Percentiles rank a stretch among this genome's conserved stretches.
Conservation (phyloP, 2,797 vertebrate species). For the Malacoraja senta region DNA sequence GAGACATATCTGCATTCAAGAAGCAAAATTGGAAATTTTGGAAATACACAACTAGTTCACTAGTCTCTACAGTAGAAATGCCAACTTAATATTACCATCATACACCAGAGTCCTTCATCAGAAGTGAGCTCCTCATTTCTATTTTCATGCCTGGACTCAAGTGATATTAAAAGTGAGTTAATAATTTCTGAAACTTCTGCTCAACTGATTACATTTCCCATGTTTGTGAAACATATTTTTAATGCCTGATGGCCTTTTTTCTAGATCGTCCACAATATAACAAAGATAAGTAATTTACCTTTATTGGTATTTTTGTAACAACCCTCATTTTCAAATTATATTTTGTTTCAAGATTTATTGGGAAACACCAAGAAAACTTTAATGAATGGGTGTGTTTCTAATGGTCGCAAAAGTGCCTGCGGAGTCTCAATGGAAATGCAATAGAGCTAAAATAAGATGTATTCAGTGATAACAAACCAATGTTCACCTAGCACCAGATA, state of each 20-base stretch:
- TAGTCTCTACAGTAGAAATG: not conserved
- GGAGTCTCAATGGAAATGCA: conserved; percentile 8
- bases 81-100: not conserved
- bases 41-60: not conserved
- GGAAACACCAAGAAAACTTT: not conserved
- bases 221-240: not conserved
- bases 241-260: not conserved
- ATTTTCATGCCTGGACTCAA: not conserved
- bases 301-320: conserved; percentile 42
- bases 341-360: conserved; percentile 34
- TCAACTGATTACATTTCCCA: not conserved
- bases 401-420: conserved; percentile 15
- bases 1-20: not conserved
- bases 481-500: not conserved
- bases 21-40: not conserved
- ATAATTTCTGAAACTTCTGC: not conserved
- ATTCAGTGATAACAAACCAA: not conserved
- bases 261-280: conserved; percentile 36
- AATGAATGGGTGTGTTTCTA: not conserved
- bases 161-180: conserved; percentile 3
- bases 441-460: not conserved
- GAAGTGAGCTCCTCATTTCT: not conserved
- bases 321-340: conserved; percentile 41
- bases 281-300: conserved; percentile 43
- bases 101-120: not conserved